phyloP scores from a whole-genome alignment of 2,888 invertebrate species.

The Dusona sp. region DNA sequence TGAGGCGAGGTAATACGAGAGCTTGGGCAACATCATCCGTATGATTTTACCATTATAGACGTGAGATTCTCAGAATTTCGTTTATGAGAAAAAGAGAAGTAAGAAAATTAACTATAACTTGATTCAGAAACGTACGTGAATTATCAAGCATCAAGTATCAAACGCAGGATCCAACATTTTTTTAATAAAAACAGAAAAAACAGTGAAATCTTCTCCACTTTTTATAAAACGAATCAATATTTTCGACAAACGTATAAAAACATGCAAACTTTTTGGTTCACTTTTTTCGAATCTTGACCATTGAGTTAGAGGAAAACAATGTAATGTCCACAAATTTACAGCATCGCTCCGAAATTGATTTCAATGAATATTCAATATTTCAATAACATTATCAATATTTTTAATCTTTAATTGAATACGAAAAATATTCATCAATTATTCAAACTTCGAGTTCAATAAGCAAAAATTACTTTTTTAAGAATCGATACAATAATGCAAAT shows the following conservation, averaged over 20 bases:
- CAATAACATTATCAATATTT: no score
- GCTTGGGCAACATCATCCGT: neutral
- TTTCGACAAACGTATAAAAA: no score
- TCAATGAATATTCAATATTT: no score
- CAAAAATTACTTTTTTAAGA: neutral
- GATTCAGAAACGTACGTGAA: neutral
- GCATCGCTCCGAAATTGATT: no score
- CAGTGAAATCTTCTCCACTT: neutral
- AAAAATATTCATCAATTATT: no score
- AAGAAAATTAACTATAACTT: neutral
- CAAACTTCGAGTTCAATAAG: neutral
- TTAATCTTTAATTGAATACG: no score
- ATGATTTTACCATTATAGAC: neutral
- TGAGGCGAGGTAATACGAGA: constrained; percentile 13
- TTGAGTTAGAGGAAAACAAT: no score
- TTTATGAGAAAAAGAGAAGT: constrained; percentile 37
- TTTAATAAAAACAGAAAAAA: neutral
- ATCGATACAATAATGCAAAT: neutral
- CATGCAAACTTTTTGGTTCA: no score
- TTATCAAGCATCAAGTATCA: no score
- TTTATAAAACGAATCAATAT: no score
- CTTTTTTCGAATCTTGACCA: no score
- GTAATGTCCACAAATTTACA: no score
- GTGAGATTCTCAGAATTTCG: constrained; percentile 1
- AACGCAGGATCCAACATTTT: neutral